These are phyloP conservation scores for Thysanoteuthis rhombus DNA, from an alignment of 2,888 invertebrate genomes.

Conservation along the genomic window DNA sequence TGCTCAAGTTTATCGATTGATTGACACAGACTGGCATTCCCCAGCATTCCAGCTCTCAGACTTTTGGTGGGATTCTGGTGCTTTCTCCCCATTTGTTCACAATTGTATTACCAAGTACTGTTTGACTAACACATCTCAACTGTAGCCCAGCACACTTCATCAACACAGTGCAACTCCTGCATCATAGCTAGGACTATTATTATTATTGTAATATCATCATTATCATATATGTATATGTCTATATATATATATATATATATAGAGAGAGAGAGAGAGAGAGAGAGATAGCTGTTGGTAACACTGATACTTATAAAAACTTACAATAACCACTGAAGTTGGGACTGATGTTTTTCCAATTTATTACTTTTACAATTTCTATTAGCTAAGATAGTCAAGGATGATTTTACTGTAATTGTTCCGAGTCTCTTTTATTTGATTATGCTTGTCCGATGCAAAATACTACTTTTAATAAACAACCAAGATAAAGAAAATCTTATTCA, in stretches of 20 bases:
- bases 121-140: not conserved
- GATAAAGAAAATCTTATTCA: not conserved
- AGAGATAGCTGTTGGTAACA: too few relatives aligned
- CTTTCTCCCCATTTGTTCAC: not conserved
- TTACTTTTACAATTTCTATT: not conserved
- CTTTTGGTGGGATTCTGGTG: not conserved
- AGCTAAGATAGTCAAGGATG: not conserved
- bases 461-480: not conserved
- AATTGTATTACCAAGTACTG: not conserved
- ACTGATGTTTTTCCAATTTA: not conserved
- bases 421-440: not conserved
- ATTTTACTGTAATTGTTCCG: not conserved
- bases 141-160: not conserved
- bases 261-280: too few relatives aligned
- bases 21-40: not conserved
- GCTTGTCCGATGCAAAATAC: not conserved
- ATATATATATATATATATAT: too few relatives aligned
- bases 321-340: not conserved
- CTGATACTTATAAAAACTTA: not conserved
- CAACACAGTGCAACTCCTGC: not conserved
- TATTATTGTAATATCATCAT: not conserved
- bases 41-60: not conserved
- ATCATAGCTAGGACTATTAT: not conserved
- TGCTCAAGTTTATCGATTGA: slow-evolving; percentile 16
- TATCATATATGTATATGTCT: too few relatives aligned